Base-by-base conservation (phyloP, 2,113 vertebrate genomes). In the Tor tambroides region DNA sequence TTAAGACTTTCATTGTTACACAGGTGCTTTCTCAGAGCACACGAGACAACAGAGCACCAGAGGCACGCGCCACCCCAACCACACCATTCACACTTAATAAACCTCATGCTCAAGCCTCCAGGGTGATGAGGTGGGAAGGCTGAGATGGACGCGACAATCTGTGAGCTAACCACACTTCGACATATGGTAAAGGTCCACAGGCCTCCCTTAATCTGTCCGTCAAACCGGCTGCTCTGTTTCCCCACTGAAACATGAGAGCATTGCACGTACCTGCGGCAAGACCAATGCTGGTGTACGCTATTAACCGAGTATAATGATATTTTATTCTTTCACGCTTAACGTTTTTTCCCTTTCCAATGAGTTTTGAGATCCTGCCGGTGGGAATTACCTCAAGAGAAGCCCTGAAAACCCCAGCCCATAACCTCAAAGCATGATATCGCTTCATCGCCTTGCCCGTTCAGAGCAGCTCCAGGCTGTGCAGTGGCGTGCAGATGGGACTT, bases 401-500 rank as follows among this genome's bases (percentile, higher is more conserved):
- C 80, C 49, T 83, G 86, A 23, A 30, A 83, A 83, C 76, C 85
- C 85, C 67, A 63, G 23, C 54, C 77, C 79, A 84, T 86, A 88
- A 83, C 87, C 87, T 90, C 87, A 17, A 51, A 81, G 78, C 72
- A 59, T 74, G 59, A 87, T 51, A 90, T 85, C 41, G 23, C 51
- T 38, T 54, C 43, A 86, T 85, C 65, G 81, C 85, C 35, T 86
- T 63, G 59, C 26, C 51, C 38, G 11, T 84, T 76, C 80, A 72
- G 86, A 75, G 56, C 26, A 67, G 83, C 65, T 59, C 15, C 46
- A 26, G 61, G 81, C 80, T 82, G 49, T 54, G 84, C 85, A 76
- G 93, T 92, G 94, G 92, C 61, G 90, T 89, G 88, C 96, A 96
- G 96, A 97, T 96, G 96, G 96, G 94, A 95, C 92, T 95, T 95